Evolutionary conservation across 2,113 vertebrate species (phyloP), one percentile per base, ranked within the genome.

Genomic region (Gracilinanus agilis): DNA sequence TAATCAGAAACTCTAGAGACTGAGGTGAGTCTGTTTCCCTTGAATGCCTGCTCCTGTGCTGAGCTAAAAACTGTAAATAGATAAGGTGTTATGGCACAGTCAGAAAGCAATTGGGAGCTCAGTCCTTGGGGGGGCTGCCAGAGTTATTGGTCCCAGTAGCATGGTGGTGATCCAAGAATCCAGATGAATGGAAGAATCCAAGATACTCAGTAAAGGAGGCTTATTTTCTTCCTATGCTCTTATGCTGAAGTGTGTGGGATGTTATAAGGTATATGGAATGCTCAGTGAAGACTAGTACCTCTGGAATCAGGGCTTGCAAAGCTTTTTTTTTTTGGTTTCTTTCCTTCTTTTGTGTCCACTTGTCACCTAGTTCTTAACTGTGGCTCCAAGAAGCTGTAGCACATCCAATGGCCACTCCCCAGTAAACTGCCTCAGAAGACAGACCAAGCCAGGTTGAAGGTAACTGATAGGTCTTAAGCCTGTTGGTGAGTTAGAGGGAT

Each of bases 301-400:
- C 49, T 49, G 49, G 49, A 3, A 49, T 49, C 49, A 49, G 2
- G 5, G 49, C 2, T 49, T 49, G 49, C 49, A 2, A 49, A 49
- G 49, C 49, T 49, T 2, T 49, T 49, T 49, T 49, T 49, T 49
- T 34, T 55, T 44, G 27, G 29, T 1, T 34, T 24, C 58, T 40
- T 97, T 92, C 24, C 4, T 67, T 83, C 92, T 90, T 58, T 53
- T 53, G 3, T 92, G 54, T 90, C 9, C 13, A 25, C 24, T 94
- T 3, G 25, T 40, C 90, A n/a, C 0, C 0, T 19, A 44, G 10
- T 49, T 49, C 49, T 49, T 49, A 49, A 49, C 49, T 49, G 49
- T 49, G 49, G 49, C 49, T 49, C 49, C 49, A 49, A 49, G 49
- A 49, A 49, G 3, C 49, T 49, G 49, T 49, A 49, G 5, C 49